phyloP scores from a whole-genome alignment of 2,888 invertebrate species.

The Malachius bipustulatus region DNA sequence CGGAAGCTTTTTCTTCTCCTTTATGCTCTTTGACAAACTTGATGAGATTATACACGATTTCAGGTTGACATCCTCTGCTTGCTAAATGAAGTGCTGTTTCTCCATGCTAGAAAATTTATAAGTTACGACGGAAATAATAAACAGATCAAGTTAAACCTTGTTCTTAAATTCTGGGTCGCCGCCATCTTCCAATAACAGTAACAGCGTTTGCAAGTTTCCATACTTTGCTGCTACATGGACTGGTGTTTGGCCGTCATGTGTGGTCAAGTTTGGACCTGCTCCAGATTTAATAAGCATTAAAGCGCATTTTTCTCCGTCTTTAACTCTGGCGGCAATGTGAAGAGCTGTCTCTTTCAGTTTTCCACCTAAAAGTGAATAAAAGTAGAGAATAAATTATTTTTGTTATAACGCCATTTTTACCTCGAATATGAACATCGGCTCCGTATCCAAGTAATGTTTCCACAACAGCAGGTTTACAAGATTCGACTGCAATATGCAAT shows the following conservation, averaged over 20 bases:
- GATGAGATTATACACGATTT: constrained; percentile 77
- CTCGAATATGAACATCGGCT: constrained; percentile 90
- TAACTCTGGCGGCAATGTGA: constrained; percentile 91
- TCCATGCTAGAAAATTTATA: constrained; percentile 51
- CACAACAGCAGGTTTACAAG: constrained; percentile 86
- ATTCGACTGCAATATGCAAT: constrained; percentile 92
- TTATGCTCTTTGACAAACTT: constrained; percentile 65
- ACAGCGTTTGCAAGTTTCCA: constrained; percentile 78
- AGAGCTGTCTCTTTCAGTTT: constrained; percentile 86
- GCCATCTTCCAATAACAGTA: constrained; percentile 81
- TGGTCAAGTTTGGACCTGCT: constrained; percentile 89
- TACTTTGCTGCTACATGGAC: constrained; percentile 91
- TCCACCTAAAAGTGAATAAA: constrained; percentile 49
- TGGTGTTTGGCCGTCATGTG: constrained; percentile 93
- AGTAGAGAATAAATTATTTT: not conserved
- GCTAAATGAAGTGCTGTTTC: constrained; percentile 95
- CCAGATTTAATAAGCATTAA: constrained; percentile 96
- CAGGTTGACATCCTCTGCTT: constrained; percentile 72
- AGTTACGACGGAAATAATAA: constrained; percentile 5
- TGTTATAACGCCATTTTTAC: constrained; percentile 29
- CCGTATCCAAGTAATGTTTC: constrained; percentile 93
- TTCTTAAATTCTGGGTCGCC: constrained; percentile 88
- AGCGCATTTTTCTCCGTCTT: constrained; percentile 86
- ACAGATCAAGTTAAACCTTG: constrained; percentile 67
- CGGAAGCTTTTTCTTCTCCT: constrained; percentile 65